Evolutionary conservation across 2,888 invertebrate genomes (phyloP).

Genomic region (Phrixothrix hirtus): DNA sequence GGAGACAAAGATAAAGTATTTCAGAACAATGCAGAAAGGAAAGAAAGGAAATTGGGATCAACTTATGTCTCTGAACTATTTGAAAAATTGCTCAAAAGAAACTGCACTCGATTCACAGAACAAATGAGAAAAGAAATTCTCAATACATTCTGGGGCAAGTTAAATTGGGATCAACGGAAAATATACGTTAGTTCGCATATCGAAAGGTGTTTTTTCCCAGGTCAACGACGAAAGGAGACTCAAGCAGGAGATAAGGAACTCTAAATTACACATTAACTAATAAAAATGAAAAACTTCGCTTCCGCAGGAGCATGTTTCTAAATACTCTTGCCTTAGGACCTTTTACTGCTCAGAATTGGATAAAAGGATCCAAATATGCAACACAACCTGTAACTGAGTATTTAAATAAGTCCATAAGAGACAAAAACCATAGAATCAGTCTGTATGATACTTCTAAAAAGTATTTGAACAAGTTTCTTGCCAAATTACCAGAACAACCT

Average conservation of each 20-base stretch:
- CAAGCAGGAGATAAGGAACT: no score
- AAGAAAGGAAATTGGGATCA: background rate
- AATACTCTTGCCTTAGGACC: background rate
- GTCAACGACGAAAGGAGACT: no score
- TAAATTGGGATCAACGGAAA: no score
- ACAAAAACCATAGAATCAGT: background rate
- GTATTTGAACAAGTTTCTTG: background rate
- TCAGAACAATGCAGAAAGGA: background rate
- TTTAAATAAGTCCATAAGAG: background rate
- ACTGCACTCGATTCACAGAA: background rate
- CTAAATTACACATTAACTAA: no score
- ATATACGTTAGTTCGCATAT: no score
- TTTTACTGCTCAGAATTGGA: slow-evolving; percentile 1
- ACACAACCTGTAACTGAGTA: background rate
- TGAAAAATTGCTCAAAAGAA: background rate
- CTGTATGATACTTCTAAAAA: background rate
- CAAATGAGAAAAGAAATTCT: slow-evolving; percentile 1
- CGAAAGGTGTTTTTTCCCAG: background rate
- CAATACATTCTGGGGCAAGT: background rate
- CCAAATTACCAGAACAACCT: background rate
- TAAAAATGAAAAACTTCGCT: no score
- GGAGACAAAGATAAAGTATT: background rate
- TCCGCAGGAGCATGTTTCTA: no score
- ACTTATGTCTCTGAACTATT: background rate
- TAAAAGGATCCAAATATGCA: background rate